phyloP scores from a whole-genome alignment of 2,113 vertebrate genomes.

The Sprattus sprattus region DNA sequence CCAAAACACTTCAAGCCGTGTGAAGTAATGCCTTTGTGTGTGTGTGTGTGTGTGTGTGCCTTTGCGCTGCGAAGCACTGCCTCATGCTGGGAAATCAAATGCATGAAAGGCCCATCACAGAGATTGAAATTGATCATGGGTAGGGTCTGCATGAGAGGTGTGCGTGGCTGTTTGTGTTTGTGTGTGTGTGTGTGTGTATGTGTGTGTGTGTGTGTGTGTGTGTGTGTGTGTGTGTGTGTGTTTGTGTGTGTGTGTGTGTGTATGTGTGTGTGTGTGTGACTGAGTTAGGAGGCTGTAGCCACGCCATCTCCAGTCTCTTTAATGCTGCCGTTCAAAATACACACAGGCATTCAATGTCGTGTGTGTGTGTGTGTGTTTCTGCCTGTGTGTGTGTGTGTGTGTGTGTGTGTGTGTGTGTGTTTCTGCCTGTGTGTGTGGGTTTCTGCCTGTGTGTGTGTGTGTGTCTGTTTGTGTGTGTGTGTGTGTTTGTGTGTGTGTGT shows the following conservation, averaged over 20 bases:
- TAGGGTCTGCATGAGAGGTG: neutral
- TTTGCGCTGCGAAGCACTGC: neutral
- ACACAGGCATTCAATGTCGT: neutral
- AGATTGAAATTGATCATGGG: neutral
- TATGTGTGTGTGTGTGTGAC: neutral
- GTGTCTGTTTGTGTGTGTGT: too few relatives aligned
- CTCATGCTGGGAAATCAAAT: neutral
- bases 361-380: neutral
- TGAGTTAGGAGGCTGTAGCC: neutral
- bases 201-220: neutral
- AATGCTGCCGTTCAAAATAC: neutral
- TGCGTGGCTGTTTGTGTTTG: too few relatives aligned
- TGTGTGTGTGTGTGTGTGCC: too few relatives aligned
- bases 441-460: too few relatives aligned
- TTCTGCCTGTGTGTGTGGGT: too few relatives aligned
- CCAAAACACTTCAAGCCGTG: neutral
- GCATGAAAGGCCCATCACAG: conserved; percentile 14
- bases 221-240: neutral
- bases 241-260: neutral
- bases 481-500: neutral
- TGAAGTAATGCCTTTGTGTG: neutral
- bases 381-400: neutral
- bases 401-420: neutral
- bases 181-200: neutral
- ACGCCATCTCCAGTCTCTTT: neutral